Percentiles rank a stretch among this genome's conserved stretches.
These are phyloP conservation scores for Protonibea diacanthus DNA, from an alignment of 2,797 vertebrate species.

Conservation along the genomic window DNA sequence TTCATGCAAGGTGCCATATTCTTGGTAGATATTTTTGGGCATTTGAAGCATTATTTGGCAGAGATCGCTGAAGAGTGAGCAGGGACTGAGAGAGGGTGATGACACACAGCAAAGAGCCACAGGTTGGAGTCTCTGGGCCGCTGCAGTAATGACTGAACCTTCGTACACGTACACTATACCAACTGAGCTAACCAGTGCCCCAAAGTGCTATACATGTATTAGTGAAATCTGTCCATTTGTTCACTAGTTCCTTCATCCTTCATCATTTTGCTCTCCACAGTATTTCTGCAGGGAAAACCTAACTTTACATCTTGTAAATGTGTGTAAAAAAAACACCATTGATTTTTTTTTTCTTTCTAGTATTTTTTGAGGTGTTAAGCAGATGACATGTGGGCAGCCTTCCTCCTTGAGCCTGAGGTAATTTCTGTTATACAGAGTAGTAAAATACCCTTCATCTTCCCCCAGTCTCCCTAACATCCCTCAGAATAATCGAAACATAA, in stretches of 20 bases:
- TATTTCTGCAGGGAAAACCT: conserved; percentile 20
- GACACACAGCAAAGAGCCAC: too few relatives aligned
- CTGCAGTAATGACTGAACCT: too few relatives aligned
- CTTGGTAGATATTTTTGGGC: too few relatives aligned
- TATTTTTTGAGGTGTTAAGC: conserved; percentile 51
- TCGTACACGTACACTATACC: too few relatives aligned
- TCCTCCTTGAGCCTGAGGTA: conserved; percentile 52
- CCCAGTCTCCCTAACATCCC: conserved; percentile 5
- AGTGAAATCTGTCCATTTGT: not conserved
- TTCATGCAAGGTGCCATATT: too few relatives aligned
- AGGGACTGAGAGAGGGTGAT: too few relatives aligned
- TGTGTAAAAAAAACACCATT: conserved; percentile 35
- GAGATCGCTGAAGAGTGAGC: too few relatives aligned
- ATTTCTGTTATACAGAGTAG: conserved; percentile 22
- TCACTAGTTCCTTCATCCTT: not conserved
- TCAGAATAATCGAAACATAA: conserved; percentile 30
- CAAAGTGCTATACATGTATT: not conserved
- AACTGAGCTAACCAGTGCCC: too few relatives aligned
- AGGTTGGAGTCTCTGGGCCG: too few relatives aligned
- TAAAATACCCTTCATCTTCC: conserved; percentile 45
- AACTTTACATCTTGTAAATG: not conserved
- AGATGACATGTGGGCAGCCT: conserved; percentile 54
- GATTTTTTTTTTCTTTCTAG: conserved; percentile 41
- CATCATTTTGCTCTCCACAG: conserved; percentile 18
- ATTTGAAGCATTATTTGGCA: too few relatives aligned